phyloP scores from a whole-genome alignment of 2,888 invertebrate species.

The Gryllus longicercus region DNA sequence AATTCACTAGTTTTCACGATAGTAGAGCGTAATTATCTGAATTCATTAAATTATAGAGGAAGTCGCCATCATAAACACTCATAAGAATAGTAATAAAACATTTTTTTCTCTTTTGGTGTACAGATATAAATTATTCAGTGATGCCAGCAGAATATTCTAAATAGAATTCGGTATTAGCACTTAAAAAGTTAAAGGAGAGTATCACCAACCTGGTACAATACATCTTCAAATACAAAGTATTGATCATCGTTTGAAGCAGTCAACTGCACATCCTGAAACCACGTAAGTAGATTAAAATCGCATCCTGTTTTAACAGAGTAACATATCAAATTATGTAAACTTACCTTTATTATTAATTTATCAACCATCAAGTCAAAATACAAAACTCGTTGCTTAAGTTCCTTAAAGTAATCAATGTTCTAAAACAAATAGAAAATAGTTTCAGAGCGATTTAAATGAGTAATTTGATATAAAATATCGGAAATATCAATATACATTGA shows the following conservation, averaged over 20 bases:
- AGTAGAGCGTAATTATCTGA: too few relatives aligned
- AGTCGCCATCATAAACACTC: too few relatives aligned
- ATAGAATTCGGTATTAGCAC: too few relatives aligned
- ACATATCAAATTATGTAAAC: neutral
- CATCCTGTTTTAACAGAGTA: neutral
- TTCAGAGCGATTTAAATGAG: too few relatives aligned
- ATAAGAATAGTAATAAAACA: too few relatives aligned
- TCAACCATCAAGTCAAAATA: conserved; percentile 91
- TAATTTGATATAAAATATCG: too few relatives aligned
- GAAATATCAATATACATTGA: too few relatives aligned
- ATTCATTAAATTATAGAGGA: too few relatives aligned
- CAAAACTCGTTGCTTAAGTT: conserved; percentile 75
- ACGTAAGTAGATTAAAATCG: neutral
- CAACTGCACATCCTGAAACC: conserved; percentile 81
- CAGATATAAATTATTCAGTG: too few relatives aligned
- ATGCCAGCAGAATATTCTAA: too few relatives aligned
- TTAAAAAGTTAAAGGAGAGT: neutral
- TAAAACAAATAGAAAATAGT: conserved; percentile 42
- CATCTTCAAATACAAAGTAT: conserved; percentile 96
- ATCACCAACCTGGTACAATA: conserved; percentile 69
- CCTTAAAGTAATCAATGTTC: conserved; percentile 73
- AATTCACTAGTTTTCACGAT: too few relatives aligned
- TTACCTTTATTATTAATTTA: conserved; percentile 78
- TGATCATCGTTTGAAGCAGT: conserved; percentile 97
- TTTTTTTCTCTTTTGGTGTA: too few relatives aligned